These are phyloP conservation scores for Lacanobia oleracea DNA, from an alignment of 2,888 invertebrate genomes.

Conservation along the genomic window DNA sequence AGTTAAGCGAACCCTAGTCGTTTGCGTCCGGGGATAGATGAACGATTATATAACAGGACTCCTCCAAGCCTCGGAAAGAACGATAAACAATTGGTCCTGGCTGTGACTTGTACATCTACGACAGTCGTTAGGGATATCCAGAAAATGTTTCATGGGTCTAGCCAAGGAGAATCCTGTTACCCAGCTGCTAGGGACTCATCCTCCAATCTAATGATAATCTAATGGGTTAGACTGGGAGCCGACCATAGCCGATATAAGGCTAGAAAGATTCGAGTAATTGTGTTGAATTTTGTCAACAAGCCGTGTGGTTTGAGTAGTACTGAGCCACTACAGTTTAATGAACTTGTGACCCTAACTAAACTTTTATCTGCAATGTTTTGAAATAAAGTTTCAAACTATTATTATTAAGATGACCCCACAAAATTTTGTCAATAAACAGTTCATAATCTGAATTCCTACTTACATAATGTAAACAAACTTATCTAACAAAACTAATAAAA, in stretches of 20 bases:
- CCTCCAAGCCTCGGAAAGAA: too few relatives aligned
- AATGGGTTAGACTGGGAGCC: neutral
- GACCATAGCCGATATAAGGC: neutral
- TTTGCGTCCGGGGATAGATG: too few relatives aligned
- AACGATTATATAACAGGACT: too few relatives aligned
- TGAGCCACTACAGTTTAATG: conserved; percentile 25
- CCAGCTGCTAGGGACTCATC: too few relatives aligned
- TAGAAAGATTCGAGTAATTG: neutral
- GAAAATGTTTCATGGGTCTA: too few relatives aligned
- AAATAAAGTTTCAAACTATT: neutral
- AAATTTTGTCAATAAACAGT: conserved; percentile 1
- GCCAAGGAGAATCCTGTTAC: too few relatives aligned
- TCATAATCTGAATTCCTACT: neutral
- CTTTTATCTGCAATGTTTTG: conserved; percentile 12
- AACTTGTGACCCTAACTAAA: conserved; percentile 23
- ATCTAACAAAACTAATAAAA: neutral
- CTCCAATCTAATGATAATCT: too few relatives aligned
- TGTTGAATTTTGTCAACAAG: neutral
- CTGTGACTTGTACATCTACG: too few relatives aligned
- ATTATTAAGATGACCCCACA: conserved; percentile 14
- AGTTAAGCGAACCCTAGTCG: too few relatives aligned
- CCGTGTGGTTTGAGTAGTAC: neutral
- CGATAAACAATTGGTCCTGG: too few relatives aligned
- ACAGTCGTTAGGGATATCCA: too few relatives aligned
- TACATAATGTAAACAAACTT: neutral